A percentile compares a stretch with the other conserved stretches of the same genome.
These are phyloP conservation scores for Athalia cordata DNA, from an alignment of 2,888 invertebrate genomes.

Conservation along the genomic window DNA sequence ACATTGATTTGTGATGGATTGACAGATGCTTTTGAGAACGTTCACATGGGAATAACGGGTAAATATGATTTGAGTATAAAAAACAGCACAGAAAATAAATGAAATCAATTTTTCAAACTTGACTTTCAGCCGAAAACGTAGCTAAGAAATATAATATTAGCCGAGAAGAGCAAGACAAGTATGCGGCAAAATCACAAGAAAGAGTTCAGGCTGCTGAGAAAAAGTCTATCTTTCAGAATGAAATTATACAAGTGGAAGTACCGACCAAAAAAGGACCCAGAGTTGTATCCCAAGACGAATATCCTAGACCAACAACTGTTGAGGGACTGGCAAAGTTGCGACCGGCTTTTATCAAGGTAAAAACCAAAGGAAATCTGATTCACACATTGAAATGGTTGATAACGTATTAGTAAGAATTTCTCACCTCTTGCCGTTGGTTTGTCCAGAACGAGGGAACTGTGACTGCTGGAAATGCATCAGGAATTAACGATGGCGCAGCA, in stretches of 20 bases:
- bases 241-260: constrained; percentile 82
- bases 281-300: constrained; percentile 80
- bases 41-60: constrained; percentile 90
- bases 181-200: constrained; percentile 81
- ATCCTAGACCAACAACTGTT: constrained; percentile 78
- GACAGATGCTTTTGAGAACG: constrained; percentile 83
- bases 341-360: constrained; percentile 80
- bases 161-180: constrained; percentile 83
- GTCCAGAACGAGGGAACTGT: constrained; percentile 78
- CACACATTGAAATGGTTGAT: too few species aligned
- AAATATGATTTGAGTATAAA: constrained; percentile 45
- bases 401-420: too few species aligned
- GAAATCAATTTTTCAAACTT: neutral
- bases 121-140: constrained; percentile 82
- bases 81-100: neutral
- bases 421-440: neutral
- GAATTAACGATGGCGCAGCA: constrained; percentile 93
- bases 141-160: constrained; percentile 80
- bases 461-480: constrained; percentile 87
- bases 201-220: constrained; percentile 79
- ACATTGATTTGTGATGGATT: constrained; percentile 83
- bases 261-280: constrained; percentile 73
- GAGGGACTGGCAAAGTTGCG: constrained; percentile 79
- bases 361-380: neutral
- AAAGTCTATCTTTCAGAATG: constrained; percentile 77